Base-by-base conservation (phyloP, 2,797 vertebrate genomes). In the Muraenolepis orangiensis region DNA sequence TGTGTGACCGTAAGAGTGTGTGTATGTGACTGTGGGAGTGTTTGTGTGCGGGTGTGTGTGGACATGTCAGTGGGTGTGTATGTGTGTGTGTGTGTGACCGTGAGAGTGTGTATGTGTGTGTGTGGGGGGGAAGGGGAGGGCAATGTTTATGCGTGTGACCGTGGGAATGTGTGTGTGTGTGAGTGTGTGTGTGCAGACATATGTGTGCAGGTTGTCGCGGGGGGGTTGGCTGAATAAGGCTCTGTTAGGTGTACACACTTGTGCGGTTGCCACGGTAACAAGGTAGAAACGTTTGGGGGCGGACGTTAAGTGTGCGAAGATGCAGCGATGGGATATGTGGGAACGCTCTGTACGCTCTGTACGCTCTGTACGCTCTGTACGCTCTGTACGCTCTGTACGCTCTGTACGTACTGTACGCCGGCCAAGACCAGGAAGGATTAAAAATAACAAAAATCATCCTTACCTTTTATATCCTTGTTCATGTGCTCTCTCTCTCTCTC, bases 171-270 rank as follows among this genome's bases (percentile, higher is more conserved):
- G 40, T 42, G 40, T 42, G 40, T 14, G 13, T 42, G 40, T 18
- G 40, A 13, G 40, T 42, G 40, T 42, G 40, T 42, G 40, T 14
- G 40, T 13, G n/a, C n/a, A n/a, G n/a, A n/a, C n/a, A 11, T 18
- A 3, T 46, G 16, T 46, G 42, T 18, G 42, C 46, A 57, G 46
- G 46, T 57, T 57, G 46, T 57, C 46, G 32, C 74, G 23, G 71
- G 32, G 72, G 32, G 66, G 6, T 40, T 81, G 83, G 85, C 84
- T 38, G 71, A 73, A 64, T 57, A 84, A 83, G 84, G 46, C 46
- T 91, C 87, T 90, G 87, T 89, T 89, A 88, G 85, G 88, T 87
- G 90, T 82, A 92, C 88, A 92, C 46, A 85, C 28, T 87, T 81
- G 79, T 8, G 1, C 0, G n/a, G 90, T 90, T 70, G 71, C 80